phyloP scores from a whole-genome alignment of 2,888 invertebrate species.

The Polyploca ridens region DNA sequence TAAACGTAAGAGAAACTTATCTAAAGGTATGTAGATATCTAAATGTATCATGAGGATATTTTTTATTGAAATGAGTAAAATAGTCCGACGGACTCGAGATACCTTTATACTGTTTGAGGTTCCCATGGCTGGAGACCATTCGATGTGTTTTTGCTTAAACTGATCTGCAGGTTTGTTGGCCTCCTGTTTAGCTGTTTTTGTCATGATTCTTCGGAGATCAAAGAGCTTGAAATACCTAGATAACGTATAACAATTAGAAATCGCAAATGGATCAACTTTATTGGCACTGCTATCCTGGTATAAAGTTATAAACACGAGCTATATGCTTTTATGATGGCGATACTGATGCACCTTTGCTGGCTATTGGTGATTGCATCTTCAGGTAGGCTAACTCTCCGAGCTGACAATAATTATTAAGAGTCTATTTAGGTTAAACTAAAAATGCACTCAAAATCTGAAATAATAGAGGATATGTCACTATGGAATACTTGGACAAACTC shows the following conservation, averaged over 20 bases:
- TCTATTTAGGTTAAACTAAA: not conserved
- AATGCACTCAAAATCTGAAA: not conserved
- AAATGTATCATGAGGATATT: conserved; percentile 1
- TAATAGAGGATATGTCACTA: not conserved
- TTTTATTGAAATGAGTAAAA: not conserved
- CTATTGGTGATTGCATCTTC: conserved; percentile 3
- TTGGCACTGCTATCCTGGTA: not conserved
- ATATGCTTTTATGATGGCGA: not conserved
- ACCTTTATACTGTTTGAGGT: not conserved
- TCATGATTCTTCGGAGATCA: not conserved
- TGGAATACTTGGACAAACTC: not conserved
- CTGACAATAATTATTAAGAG: not conserved
- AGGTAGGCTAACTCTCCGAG: not conserved
- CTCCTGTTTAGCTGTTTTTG: not conserved
- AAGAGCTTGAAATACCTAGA: not conserved
- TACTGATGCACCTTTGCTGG: not conserved
- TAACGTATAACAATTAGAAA: not conserved
- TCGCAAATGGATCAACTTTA: not conserved
- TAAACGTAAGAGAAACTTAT: not conserved
- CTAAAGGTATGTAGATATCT: not conserved
- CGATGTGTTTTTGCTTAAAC: conserved; percentile 2
- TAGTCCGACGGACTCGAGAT: not conserved
- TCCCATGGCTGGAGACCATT: not conserved
- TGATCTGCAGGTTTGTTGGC: not conserved
- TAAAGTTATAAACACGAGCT: not conserved